phyloP scores from a whole-genome alignment of 2,888 invertebrate species.

The Vesta saturnalis region DNA sequence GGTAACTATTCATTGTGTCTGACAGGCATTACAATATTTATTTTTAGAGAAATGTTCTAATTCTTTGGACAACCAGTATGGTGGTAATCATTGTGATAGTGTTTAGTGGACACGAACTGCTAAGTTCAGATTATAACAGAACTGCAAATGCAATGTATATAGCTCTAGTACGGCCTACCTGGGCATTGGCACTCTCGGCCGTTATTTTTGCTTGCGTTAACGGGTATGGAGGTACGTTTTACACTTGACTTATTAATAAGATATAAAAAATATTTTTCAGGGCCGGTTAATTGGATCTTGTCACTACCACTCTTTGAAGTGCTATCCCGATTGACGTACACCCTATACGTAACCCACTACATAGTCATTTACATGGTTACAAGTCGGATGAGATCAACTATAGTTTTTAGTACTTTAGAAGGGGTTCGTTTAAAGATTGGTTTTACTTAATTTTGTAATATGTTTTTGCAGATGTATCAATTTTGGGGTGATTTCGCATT shows the following conservation, averaged over 20 bases:
- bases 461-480: not conserved
- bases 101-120: not conserved
- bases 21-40: not conserved
- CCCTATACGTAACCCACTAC: slow-evolving; percentile 12
- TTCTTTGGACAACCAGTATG: not conserved
- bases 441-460: not conserved
- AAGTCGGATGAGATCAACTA: not conserved
- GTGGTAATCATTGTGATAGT: not conserved
- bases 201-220: slow-evolving; percentile 7
- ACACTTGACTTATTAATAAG: not conserved
- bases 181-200: not conserved
- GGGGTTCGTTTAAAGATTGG: not conserved
- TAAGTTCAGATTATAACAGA: not conserved
- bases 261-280: slow-evolving; percentile 2
- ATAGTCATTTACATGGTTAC: not conserved
- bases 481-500: slow-evolving; percentile 17
- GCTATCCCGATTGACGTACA: slow-evolving; percentile 2
- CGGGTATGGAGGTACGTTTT: slow-evolving; percentile 1
- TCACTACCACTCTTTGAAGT: slow-evolving; percentile 14
- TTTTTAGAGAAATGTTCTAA: not conserved
- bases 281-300: slow-evolving; percentile 17
- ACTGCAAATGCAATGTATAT: not conserved
- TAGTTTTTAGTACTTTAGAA: not conserved
- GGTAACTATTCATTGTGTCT: no score
- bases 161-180: not conserved